Evolutionary conservation across 2,113 vertebrate genomes (phyloP).

Genomic region (Zapus hudsonius): DNA sequence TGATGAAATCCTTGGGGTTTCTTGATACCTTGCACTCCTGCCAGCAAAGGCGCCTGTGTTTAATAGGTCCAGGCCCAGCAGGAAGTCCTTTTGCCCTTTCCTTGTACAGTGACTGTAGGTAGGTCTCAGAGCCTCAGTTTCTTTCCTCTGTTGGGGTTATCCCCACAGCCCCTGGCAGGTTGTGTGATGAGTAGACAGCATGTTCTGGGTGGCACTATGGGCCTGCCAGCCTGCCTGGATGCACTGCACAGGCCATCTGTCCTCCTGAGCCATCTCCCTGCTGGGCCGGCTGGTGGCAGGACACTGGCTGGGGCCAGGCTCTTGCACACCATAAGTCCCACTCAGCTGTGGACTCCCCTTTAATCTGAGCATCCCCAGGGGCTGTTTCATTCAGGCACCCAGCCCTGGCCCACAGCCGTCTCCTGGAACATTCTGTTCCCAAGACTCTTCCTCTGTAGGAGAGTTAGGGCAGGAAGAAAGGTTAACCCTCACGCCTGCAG

Average conservation of each 20-base stretch:
- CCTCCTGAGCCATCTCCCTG: neutral
- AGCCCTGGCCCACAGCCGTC: neutral
- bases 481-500: neutral
- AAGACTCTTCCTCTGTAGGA: neutral
- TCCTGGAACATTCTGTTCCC: neutral
- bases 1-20: neutral
- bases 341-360: neutral
- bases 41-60: neutral
- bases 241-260: neutral
- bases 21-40: neutral
- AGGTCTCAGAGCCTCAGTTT: neutral
- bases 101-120: neutral
- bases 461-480: neutral
- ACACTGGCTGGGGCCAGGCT: neutral
- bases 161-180: neutral
- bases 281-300: neutral
- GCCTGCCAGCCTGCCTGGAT: neutral
- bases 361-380: neutral
- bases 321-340: neutral
- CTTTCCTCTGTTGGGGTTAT: too few species aligned
- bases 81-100: neutral
- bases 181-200: neutral
- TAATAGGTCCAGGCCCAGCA: neutral
- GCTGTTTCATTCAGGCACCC: neutral
- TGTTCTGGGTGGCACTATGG: rapidly evolving